Percentiles rank a stretch among this genome's conserved stretches.
Conservation (phyloP, 1,140 invertebrate genomes). For the Tribolium castaneum region DNA sequence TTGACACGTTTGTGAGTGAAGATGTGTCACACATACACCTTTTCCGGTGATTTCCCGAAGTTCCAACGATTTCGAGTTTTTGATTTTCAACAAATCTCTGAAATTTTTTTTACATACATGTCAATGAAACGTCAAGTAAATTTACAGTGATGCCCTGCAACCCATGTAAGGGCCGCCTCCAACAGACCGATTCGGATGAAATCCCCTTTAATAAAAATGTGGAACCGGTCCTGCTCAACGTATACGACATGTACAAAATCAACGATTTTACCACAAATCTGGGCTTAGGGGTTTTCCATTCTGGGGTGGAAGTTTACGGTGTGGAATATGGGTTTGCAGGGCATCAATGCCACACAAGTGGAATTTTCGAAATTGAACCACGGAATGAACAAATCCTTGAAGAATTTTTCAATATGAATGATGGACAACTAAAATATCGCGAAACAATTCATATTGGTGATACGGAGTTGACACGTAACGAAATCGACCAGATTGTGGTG, state of each 20-base stretch:
- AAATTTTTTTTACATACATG: background rate
- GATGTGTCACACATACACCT: conserved; percentile 94
- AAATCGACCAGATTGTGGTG: conserved; percentile 89
- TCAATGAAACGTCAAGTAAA: background rate
- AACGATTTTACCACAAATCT: conserved; percentile 96
- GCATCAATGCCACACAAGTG: conserved; percentile 89
- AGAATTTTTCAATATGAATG: conserved; percentile 66
- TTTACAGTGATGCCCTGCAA: conserved; percentile 75
- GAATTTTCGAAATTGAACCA: conserved; percentile 95
- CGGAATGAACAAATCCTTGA: conserved; percentile 95
- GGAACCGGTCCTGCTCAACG: conserved; percentile 90
- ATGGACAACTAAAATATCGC: conserved; percentile 94
- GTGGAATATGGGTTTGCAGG: conserved; percentile 98
- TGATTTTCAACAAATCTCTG: conserved; percentile 89
- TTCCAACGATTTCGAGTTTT: conserved; percentile 77
- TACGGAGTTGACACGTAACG: conserved; percentile 96
- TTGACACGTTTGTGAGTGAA: conserved; percentile 91
- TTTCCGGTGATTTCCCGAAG: conserved; percentile 76
- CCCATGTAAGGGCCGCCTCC: conserved; percentile 23
- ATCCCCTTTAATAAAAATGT: conserved; percentile 78
- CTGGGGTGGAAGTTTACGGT: conserved; percentile 97
- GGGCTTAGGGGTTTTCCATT: conserved; percentile 98
- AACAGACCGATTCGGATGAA: conserved; percentile 70
- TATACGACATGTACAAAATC: conserved; percentile 92
- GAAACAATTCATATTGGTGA: conserved; percentile 96